These are phyloP conservation scores for Nipponia nippon DNA, from an alignment of 2,113 vertebrate species.

Conservation along the genomic window DNA sequence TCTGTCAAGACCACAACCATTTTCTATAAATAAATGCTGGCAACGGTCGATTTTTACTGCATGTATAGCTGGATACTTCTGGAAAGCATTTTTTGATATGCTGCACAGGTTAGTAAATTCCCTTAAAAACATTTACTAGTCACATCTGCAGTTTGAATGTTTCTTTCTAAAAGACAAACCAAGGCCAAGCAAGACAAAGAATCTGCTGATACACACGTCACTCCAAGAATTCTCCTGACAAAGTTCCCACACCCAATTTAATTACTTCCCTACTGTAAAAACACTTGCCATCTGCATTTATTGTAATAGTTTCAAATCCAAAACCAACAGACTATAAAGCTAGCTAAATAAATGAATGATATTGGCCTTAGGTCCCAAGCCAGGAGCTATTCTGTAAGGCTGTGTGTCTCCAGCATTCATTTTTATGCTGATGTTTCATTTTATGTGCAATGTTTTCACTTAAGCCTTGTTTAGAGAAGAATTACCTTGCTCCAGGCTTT, in stretches of 20 bases:
- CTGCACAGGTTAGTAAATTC: conserved; percentile 1
- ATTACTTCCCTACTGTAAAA: conserved; percentile 80
- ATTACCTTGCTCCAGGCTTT: conserved; percentile 46
- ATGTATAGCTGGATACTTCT: not conserved
- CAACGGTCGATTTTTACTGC: not conserved
- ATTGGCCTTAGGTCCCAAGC: conserved; percentile 61
- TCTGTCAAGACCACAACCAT: not conserved
- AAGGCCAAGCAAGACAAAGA: conserved; percentile 75
- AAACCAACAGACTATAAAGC: conserved; percentile 76
- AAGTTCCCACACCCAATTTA: conserved; percentile 78
- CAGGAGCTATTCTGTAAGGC: conserved; percentile 63
- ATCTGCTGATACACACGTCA: conserved; percentile 79
- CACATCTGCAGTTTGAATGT: conserved; percentile 58
- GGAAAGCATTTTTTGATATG: not conserved
- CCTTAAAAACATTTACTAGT: conserved; percentile 8
- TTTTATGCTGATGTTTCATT: conserved; percentile 74
- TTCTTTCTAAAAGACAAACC: conserved; percentile 63
- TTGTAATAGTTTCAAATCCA: conserved; percentile 75
- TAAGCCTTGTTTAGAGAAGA: conserved; percentile 67
- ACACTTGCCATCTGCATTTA: conserved; percentile 78
- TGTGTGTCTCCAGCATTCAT: conserved; percentile 47
- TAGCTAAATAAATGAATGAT: conserved; percentile 77
- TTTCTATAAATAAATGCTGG: not conserved
- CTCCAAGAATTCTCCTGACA: conserved; percentile 78
- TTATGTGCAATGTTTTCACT: conserved; percentile 61